phyloP scores from a whole-genome alignment of 2,113 vertebrate species.

The Lycocorax pyrrhopterus region DNA sequence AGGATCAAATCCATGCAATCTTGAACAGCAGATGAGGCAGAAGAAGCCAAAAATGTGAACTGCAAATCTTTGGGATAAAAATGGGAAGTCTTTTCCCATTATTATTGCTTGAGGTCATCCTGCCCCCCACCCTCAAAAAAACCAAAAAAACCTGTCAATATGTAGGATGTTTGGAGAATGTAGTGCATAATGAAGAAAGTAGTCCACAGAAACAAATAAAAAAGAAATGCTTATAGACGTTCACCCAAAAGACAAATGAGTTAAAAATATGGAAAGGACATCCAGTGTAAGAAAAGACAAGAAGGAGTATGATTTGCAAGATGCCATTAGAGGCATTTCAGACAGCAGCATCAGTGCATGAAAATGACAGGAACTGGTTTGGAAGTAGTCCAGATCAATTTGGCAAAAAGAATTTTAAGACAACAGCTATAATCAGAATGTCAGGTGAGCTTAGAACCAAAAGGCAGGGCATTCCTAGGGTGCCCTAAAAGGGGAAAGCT shows the following conservation, averaged over 20 bases:
- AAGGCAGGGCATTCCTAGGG: neutral
- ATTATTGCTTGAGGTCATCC: neutral
- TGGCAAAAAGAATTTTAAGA: neutral
- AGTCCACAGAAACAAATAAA: neutral
- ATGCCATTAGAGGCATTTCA: neutral
- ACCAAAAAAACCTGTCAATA: neutral
- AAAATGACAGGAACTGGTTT: neutral
- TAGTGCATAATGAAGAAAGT: neutral
- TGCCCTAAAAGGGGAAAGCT: neutral
- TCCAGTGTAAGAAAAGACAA: neutral
- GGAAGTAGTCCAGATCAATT: neutral
- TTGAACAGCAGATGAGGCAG: neutral
- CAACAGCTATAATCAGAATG: neutral
- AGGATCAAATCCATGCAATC: neutral
- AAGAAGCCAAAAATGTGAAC: neutral
- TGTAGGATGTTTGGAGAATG: neutral
- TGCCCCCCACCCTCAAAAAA: fast-evolving
- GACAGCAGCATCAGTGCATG: neutral
- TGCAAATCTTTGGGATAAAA: neutral
- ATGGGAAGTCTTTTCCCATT: neutral
- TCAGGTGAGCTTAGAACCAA: neutral
- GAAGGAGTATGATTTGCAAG: neutral
- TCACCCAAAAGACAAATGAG: neutral
- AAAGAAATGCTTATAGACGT: neutral
- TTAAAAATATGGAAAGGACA: neutral